Conservation (phyloP, 1,140 invertebrate species). For the Temnothorax curvispinosus region DNA sequence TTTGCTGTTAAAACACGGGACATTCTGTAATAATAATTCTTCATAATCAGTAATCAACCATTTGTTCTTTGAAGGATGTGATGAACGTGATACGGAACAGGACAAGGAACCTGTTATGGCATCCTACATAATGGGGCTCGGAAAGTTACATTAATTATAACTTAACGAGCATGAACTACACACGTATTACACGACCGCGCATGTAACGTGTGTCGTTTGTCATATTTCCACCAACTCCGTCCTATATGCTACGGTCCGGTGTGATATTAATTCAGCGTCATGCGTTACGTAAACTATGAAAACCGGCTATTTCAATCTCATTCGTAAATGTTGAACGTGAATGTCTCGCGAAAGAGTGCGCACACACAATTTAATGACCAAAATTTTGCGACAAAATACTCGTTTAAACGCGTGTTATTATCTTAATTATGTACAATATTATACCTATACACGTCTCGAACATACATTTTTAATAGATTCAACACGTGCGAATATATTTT, state of each 20-base stretch:
- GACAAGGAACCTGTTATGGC: constrained; percentile 44
- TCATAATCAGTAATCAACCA: constrained; percentile 22
- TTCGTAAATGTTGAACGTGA: constrained; percentile 42
- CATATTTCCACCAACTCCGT: constrained; percentile 51
- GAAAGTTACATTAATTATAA: constrained; percentile 65
- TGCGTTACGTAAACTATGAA: constrained; percentile 52
- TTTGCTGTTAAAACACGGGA: not conserved
- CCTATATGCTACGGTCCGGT: not conserved
- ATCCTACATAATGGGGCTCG: constrained; percentile 17
- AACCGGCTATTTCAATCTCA: constrained; percentile 54
- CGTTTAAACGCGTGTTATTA: not conserved
- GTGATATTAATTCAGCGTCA: constrained; percentile 54
- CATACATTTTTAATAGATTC: not conserved
- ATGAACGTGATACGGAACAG: constrained; percentile 24
- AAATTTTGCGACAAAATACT: constrained; percentile 14
- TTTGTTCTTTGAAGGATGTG: constrained; percentile 37
- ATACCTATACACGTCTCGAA: not conserved
- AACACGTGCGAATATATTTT: not conserved
- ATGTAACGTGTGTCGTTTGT: constrained; percentile 56
- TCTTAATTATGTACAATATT: not conserved
- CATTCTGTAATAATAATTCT: not conserved
- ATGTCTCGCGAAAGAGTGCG: constrained; percentile 11
- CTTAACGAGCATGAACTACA: constrained; percentile 61
- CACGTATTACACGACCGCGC: constrained; percentile 57
- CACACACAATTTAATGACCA: constrained; percentile 28